Evolutionary conservation across 2,888 invertebrate species (phyloP).

Genomic region (Meiosimyza platycephala): DNA sequence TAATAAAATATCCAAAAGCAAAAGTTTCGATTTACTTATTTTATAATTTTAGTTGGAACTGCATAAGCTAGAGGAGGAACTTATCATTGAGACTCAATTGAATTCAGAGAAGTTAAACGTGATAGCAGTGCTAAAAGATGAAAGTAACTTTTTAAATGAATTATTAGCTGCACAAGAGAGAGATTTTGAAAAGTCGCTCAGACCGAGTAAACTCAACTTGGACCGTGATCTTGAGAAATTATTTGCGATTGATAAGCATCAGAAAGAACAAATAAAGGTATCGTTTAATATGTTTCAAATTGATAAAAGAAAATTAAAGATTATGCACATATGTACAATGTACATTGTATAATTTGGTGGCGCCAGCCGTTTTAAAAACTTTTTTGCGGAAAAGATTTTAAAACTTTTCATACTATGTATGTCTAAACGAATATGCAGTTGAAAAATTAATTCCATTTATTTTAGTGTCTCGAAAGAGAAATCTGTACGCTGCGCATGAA

Average conservation of each 20-base stretch:
- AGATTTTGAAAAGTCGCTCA: slow-evolving; percentile 55
- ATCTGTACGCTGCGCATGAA: slow-evolving; percentile 62
- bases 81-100: slow-evolving; percentile 68
- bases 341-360: no score
- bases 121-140: slow-evolving; percentile 70
- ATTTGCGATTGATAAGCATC: slow-evolving; percentile 62
- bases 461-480: slow-evolving; percentile 61
- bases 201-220: slow-evolving; percentile 51
- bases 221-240: slow-evolving; percentile 60
- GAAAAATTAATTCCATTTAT: no score
- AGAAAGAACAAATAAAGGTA: slow-evolving; percentile 70
- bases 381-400: no score
- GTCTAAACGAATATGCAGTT: no score
- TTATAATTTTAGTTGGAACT: slow-evolving; percentile 46
- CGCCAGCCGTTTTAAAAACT: no score
- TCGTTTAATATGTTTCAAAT: no score
- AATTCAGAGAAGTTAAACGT: slow-evolving; percentile 72
- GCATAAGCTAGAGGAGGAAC: slow-evolving; percentile 58
- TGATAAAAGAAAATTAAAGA: no score
- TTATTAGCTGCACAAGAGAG: slow-evolving; percentile 64
- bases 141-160: slow-evolving; percentile 68
- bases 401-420: no score
- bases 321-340: no score
- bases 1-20: slow-evolving; percentile 44
- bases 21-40: neutral